These are phyloP conservation scores for Apamea sordens DNA, from an alignment of 2,888 invertebrate species.

Conservation along the genomic window DNA sequence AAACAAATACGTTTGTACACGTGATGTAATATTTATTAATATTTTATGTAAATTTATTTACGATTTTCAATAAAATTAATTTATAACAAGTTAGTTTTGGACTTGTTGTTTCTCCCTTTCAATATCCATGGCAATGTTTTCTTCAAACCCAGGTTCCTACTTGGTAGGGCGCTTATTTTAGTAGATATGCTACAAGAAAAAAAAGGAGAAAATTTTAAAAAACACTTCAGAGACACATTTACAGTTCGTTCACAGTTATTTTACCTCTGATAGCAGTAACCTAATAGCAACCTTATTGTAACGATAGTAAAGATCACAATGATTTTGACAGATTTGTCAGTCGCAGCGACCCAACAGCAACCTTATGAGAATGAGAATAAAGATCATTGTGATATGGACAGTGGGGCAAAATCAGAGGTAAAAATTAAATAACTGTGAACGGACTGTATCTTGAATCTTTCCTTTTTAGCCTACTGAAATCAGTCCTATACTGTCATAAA, in stretches of 20 bases:
- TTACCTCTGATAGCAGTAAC: background rate
- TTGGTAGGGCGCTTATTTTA: too few relatives aligned
- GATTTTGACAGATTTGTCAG: background rate
- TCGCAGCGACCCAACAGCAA: background rate
- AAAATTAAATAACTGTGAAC: background rate
- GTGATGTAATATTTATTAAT: conserved; percentile 90
- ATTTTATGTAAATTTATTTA: conserved; percentile 90
- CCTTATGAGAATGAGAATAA: too few relatives aligned
- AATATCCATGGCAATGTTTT: background rate
- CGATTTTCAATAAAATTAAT: conserved; percentile 90
- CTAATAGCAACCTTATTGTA: background rate
- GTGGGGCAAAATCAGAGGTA: background rate
- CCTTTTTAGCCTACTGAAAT: too few relatives aligned
- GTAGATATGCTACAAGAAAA: background rate
- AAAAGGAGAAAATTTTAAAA: background rate
- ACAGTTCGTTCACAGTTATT: background rate
- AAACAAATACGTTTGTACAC: conserved; percentile 81
- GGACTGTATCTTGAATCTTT: background rate
- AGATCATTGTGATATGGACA: background rate
- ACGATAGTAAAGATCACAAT: background rate
- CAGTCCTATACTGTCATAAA: background rate
- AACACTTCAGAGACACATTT: background rate
- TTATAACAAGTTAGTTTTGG: conserved; percentile 81
- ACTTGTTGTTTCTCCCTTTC: conserved; percentile 27
- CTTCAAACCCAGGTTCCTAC: background rate